Conservation (phyloP, 2,113 vertebrate genomes). For the Vimba vimba region DNA sequence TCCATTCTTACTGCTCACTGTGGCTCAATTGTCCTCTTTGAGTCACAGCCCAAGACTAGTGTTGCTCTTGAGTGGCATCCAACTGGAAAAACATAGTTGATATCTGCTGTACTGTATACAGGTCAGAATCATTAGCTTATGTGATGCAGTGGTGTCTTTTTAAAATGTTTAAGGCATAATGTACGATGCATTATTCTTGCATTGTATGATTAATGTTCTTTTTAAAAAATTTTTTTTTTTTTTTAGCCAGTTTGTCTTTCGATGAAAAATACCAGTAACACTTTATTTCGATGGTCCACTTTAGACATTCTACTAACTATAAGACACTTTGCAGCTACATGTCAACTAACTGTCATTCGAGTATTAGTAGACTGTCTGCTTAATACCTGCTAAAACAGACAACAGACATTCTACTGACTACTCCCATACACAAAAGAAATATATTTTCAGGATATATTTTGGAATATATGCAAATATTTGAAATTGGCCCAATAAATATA, state of each 20-base stretch:
- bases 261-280: not conserved
- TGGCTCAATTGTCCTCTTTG: constrained; percentile 62
- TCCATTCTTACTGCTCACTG: constrained; percentile 53
- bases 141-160: constrained; percentile 58
- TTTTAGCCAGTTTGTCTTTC: not conserved
- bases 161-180: constrained; percentile 66
- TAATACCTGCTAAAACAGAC: too few relatives aligned
- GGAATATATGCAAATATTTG: too few relatives aligned
- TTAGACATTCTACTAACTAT: too few relatives aligned
- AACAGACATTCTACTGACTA: too few relatives aligned
- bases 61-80: constrained; percentile 69
- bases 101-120: constrained; percentile 63
- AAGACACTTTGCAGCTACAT: too few relatives aligned
- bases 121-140: constrained; percentile 66
- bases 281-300: too few relatives aligned
- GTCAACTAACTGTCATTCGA: too few relatives aligned
- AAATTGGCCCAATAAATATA: too few relatives aligned
- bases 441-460: too few relatives aligned
- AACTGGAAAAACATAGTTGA: constrained; percentile 65
- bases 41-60: constrained; percentile 66
- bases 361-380: too few relatives aligned
- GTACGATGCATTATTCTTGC: constrained; percentile 71
- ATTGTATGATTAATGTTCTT: constrained; percentile 69
- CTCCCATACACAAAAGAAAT: too few relatives aligned
- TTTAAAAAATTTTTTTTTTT: not conserved